Percentiles rank a stretch among this genome's conserved stretches.
Evolutionary conservation across 2,888 invertebrate species (phyloP).

Genomic region (Heliconius aoede): DNA sequence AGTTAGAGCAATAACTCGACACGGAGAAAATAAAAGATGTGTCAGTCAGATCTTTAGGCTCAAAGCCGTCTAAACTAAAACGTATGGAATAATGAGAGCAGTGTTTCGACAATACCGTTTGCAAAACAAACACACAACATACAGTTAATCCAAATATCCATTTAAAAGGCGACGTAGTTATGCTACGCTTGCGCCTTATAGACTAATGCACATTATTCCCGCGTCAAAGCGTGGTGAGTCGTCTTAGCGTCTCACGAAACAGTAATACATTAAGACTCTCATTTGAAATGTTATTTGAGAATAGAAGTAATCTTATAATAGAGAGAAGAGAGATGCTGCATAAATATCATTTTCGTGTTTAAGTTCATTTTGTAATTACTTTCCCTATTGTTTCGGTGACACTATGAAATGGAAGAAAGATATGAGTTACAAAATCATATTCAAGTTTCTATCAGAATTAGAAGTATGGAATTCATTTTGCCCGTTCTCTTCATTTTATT

Average conservation of each 20-base stretch:
- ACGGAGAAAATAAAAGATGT: no score
- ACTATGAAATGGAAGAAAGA: neutral
- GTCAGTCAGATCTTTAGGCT: neutral
- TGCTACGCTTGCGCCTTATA: conserved; percentile 12
- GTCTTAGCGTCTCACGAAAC: conserved; percentile 18
- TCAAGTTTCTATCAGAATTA: neutral
- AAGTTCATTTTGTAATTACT: neutral
- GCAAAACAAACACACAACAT: neutral
- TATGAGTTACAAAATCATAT: neutral
- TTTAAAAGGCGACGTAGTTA: neutral
- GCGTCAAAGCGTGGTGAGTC: conserved; percentile 23
- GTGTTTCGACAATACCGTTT: conserved; percentile 5
- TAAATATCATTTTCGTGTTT: neutral
- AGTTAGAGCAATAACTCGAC: no score
- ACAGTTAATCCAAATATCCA: conserved; percentile 1
- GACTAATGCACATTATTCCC: conserved; percentile 14
- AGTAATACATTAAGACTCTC: conserved; percentile 23
- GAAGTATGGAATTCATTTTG: neutral
- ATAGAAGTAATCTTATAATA: conserved; percentile 16
- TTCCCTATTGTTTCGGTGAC: neutral
- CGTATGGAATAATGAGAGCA: neutral
- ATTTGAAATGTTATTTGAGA: conserved; percentile 12
- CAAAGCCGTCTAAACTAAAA: neutral
- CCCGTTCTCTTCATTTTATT: neutral
- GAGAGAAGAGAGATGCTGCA: neutral